phyloP scores from a whole-genome alignment of 2,113 vertebrate genomes.

The Rhea americana region DNA sequence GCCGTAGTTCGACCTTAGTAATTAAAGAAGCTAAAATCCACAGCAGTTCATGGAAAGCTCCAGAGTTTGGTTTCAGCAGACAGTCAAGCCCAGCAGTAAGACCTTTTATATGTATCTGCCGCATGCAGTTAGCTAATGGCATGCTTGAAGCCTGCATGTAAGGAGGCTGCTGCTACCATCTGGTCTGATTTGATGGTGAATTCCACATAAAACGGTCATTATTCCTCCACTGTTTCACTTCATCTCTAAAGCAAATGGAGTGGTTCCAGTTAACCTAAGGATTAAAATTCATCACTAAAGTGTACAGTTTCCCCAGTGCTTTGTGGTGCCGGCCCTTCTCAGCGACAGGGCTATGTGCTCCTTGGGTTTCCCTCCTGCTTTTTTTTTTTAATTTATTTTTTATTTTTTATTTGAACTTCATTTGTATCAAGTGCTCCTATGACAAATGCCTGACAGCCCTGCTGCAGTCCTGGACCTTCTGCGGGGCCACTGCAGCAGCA shows the following conservation, averaged over 20 bases:
- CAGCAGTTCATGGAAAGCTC: not conserved
- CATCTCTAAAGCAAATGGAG: not conserved
- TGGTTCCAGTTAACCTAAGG: not conserved
- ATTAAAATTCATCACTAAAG: not conserved
- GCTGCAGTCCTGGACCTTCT: not conserved
- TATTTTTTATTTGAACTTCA: too few relatives aligned
- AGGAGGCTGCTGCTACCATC: not conserved
- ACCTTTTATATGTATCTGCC: not conserved
- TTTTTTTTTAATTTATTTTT: too few relatives aligned
- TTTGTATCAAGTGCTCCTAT: not conserved
- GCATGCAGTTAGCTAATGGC: not conserved
- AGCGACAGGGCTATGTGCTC: too few relatives aligned
- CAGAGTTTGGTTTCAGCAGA: not conserved
- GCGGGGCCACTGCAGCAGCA: not conserved
- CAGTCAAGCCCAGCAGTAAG: not conserved
- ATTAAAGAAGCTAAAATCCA: not conserved
- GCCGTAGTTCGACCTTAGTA: not conserved
- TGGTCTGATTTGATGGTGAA: not conserved
- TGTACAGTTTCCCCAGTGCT: not conserved
- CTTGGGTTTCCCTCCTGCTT: too few relatives aligned
- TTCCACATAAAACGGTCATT: not conserved
- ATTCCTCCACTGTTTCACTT: not conserved
- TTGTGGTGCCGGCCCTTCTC: too few relatives aligned
- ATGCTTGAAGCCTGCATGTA: fast-evolving
- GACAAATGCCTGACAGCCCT: not conserved